Percentiles rank a stretch among this genome's conserved stretches.
phyloP scores from a whole-genome alignment of 2,888 invertebrate genomes.

The Drosophila borealis region DNA sequence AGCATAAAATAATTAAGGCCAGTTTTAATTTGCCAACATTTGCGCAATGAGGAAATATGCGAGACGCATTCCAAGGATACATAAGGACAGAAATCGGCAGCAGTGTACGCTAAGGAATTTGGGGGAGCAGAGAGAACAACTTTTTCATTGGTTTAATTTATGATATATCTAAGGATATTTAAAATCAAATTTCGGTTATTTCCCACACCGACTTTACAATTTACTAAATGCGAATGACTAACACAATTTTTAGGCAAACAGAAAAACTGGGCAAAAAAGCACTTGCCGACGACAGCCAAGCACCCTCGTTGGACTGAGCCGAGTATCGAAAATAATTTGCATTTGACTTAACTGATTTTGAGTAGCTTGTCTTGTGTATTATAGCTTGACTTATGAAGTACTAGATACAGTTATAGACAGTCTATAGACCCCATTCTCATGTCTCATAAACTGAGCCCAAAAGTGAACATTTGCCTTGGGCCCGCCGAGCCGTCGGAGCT shows the following conservation, averaged over 20 bases:
- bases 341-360: constrained; percentile 2
- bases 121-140: neutral
- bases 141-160: neutral
- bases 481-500: neutral
- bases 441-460: constrained; percentile 5
- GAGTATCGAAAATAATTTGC: constrained; percentile 11
- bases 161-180: neutral
- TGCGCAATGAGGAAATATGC: constrained; percentile 61
- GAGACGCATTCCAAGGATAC: constrained; percentile 49
- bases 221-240: constrained; percentile 16
- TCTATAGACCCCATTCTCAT: constrained; percentile 33
- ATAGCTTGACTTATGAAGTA: constrained; percentile 6
- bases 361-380: constrained; percentile 3
- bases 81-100: constrained; percentile 21
- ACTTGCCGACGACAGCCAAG: constrained; percentile 11
- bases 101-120: neutral
- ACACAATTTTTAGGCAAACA: constrained; percentile 21
- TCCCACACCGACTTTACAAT: neutral
- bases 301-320: constrained; percentile 10
- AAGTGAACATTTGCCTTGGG: neutral
- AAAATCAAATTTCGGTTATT: neutral
- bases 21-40: constrained; percentile 73
- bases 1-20: constrained; percentile 80
- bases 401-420: constrained; percentile 10
- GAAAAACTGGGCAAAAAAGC: constrained; percentile 8